Base-by-base conservation (phyloP, 2,113 vertebrate genomes). In the Dermatemys mawii region DNA sequence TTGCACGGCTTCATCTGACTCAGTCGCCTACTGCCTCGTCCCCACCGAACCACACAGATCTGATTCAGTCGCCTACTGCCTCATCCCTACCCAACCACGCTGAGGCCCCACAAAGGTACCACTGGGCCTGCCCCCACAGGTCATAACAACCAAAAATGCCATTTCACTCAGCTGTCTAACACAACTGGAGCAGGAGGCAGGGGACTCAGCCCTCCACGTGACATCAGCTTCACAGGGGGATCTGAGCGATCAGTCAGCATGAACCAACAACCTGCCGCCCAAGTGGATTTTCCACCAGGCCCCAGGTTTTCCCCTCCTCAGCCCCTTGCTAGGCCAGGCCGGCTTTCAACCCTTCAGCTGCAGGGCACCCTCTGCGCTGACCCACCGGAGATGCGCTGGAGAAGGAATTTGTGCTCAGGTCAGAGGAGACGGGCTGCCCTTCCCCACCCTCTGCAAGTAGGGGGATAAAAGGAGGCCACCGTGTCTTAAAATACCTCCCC, bases 381-480 rank as follows among this genome's bases (percentile, higher is more conserved):
- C 22, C 38, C 73, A 46, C 21, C 3, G 1, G 70, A 6, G 6
- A 49, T 32, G 46, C 4, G 29, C 27, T 49, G 32, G 44, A 46
- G 76, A 19, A 32, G 44, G 76, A 11, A 48, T 29, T 4, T 19
- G 8, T 8, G 27, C 14, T 44, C 2, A 2, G 29, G 83, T 82
- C 57, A 55, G 73, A 54, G 41, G 48, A 60, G n/a, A 60, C 27
- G 8, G 57, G n/a, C 38, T 48, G 7, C 84, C 0, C 0, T 3
- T 51, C 41, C 48, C 49, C 41, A 0, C 0, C 1, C 44, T 13
- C 84, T 41, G 41, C 13, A 8, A 81, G 16, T 0, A 2, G 19
- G 0, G 8, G n/a, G 54, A 29, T 1, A 17, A 78, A 84, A 73
- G 44, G 49, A 87, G 78, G 84, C 38, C 1, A 3, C 55, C 5